Evolutionary conservation across 2,888 invertebrate species (phyloP).

Genomic region (Leptinotarsa juncta): DNA sequence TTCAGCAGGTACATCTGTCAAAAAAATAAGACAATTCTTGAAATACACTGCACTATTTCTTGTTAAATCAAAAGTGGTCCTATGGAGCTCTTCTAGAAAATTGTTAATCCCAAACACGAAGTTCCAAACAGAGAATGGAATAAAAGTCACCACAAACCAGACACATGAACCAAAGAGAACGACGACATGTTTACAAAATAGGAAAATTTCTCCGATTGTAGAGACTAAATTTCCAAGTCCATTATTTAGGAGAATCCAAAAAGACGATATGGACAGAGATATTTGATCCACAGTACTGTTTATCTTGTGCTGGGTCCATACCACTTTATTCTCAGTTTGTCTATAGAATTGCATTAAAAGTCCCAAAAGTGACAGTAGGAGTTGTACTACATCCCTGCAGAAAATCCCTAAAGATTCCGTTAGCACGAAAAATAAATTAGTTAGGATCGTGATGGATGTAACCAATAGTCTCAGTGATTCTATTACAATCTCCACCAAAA

Average conservation of each 20-base stretch:
- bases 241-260: neutral
- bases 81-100: slow-evolving; percentile 3
- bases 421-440: slow-evolving; percentile 4
- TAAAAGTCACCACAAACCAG: slow-evolving; percentile 56
- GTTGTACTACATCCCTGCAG: slow-evolving; percentile 22
- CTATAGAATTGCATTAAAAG: neutral
- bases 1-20: slow-evolving; percentile 59
- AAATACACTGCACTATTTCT: slow-evolving; percentile 25
- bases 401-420: slow-evolving; percentile 28
- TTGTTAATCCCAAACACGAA: neutral
- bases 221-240: slow-evolving; percentile 22
- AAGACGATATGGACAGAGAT: neutral
- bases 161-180: slow-evolving; percentile 57
- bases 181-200: slow-evolving; percentile 51
- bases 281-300: neutral
- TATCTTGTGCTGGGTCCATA: neutral
- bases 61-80: slow-evolving; percentile 35
- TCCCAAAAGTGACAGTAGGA: neutral
- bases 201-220: slow-evolving; percentile 42
- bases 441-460: slow-evolving; percentile 3
- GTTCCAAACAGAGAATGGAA: slow-evolving; percentile 48
- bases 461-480: neutral
- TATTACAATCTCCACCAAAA: slow-evolving; percentile 19
- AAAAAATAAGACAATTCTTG: slow-evolving; percentile 46
- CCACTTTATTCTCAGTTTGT: neutral